phyloP scores from a whole-genome alignment of 2,797 vertebrate species.

The Hydrophis major region DNA sequence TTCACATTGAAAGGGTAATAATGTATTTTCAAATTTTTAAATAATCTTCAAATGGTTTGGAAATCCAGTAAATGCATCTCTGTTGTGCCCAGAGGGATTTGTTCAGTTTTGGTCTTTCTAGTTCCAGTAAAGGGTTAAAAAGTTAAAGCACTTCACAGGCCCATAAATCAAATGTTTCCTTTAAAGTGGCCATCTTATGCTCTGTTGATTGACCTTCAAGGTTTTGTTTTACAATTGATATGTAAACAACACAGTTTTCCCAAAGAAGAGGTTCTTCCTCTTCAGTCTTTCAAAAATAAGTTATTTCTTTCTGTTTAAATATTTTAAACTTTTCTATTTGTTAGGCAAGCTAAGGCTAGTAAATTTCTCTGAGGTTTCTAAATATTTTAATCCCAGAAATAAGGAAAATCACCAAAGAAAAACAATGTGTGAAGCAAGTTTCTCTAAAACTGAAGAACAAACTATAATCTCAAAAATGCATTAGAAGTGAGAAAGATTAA shows the following conservation, averaged over 20 bases:
- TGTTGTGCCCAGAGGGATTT: not conserved
- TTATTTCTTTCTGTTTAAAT: not conserved
- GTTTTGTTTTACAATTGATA: not conserved
- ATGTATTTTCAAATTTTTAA: not conserved
- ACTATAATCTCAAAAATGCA: not conserved
- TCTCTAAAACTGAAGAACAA: not conserved
- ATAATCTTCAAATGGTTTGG: not conserved
- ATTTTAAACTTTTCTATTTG: not conserved
- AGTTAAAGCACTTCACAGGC: not conserved
- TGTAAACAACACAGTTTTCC: not conserved
- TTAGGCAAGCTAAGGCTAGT: not conserved
- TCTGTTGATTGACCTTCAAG: not conserved
- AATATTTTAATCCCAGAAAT: not conserved
- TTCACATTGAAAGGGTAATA: not conserved
- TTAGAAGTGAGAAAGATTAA: not conserved
- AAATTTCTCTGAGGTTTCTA: not conserved
- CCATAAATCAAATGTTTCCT: not conserved
- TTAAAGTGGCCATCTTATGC: not conserved
- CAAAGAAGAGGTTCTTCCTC: not conserved
- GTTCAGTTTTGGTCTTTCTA: not conserved
- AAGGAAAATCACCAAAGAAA: not conserved
- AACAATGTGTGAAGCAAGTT: not conserved
- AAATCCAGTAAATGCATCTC: not conserved
- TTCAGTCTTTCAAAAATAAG: not conserved
- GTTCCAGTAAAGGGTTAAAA: not conserved